These are phyloP conservation scores for Dolichallabes microphthalmus DNA, from an alignment of 2,113 vertebrate species.

Conservation along the genomic window DNA sequence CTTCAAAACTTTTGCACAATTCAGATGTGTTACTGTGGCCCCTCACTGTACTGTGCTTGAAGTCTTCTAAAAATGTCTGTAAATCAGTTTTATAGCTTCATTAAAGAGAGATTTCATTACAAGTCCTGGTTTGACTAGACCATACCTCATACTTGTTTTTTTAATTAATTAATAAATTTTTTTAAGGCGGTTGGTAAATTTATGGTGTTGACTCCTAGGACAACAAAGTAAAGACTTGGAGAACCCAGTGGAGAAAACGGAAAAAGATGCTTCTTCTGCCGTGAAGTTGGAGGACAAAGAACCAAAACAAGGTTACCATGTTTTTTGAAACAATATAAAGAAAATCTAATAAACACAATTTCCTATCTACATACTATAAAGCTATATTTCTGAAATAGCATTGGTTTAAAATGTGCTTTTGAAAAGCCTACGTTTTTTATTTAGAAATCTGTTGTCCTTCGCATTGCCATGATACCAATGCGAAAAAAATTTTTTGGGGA, in stretches of 20 bases:
- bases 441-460: not conserved
- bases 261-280: constrained; percentile 60
- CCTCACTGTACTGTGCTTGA: no score
- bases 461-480: not conserved
- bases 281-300: constrained; percentile 78
- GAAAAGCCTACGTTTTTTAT: not conserved
- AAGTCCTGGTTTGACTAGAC: no score
- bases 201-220: constrained; percentile 57
- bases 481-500: not conserved
- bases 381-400: not conserved
- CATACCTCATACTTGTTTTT: not conserved
- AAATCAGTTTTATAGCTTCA: no score
- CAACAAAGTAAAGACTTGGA: constrained; percentile 76
- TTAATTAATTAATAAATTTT: no score
- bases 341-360: not conserved
- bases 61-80: no score
- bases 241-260: constrained; percentile 74
- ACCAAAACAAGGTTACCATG: constrained; percentile 77
- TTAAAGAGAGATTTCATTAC: no score
- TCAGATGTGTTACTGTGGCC: no score
- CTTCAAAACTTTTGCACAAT: no score
- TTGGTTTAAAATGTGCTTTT: not conserved
- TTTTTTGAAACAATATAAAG: not conserved
- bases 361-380: no score
- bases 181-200: not conserved